A percentile compares a stretch with the other conserved stretches of the same genome.
Conservation (phyloP, 2,113 vertebrate genomes). For the Plotosus lineatus region DNA sequence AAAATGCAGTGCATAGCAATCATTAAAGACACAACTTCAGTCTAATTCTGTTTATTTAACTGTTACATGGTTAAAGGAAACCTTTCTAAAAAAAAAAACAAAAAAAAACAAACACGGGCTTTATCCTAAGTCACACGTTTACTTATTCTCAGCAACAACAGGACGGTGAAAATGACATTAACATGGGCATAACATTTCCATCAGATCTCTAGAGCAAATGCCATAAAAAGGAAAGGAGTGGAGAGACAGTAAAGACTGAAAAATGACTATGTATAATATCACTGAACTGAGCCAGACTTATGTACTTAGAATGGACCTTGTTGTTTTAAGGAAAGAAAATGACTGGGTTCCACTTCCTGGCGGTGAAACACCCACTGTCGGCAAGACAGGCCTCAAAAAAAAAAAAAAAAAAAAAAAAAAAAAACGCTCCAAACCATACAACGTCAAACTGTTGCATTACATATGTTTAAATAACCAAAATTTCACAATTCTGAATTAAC, state of each 20-base stretch:
- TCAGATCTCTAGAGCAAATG: conserved; percentile 72
- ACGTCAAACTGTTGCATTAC: conserved; percentile 46
- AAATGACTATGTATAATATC: conserved; percentile 63
- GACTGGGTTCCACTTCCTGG: conserved; percentile 67
- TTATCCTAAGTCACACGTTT: conserved; percentile 8
- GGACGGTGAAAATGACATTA: conserved; percentile 74
- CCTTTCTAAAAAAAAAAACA: no score
- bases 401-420: no score
- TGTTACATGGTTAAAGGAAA: background rate
- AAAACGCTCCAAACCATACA: conserved; percentile 21
- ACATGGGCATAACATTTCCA: conserved; percentile 73
- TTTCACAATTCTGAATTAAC: background rate
- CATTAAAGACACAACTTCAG: conserved; percentile 64
- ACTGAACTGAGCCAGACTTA: conserved; percentile 61
- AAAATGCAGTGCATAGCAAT: conserved; percentile 58
- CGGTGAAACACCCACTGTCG: conserved; percentile 69
- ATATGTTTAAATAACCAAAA: conserved; percentile 42
- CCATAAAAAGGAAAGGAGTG: conserved; percentile 59
- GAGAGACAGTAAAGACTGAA: conserved; percentile 44
- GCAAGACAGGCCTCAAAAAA: conserved; percentile 67
- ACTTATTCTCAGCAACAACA: conserved; percentile 49
- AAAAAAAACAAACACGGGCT: conserved; percentile 1
- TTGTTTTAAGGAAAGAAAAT: conserved; percentile 70
- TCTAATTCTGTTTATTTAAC: conserved; percentile 53
- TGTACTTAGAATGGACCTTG: conserved; percentile 61